phyloP scores from a whole-genome alignment of 2,113 vertebrate genomes.

The Cyprinus carpio region DNA sequence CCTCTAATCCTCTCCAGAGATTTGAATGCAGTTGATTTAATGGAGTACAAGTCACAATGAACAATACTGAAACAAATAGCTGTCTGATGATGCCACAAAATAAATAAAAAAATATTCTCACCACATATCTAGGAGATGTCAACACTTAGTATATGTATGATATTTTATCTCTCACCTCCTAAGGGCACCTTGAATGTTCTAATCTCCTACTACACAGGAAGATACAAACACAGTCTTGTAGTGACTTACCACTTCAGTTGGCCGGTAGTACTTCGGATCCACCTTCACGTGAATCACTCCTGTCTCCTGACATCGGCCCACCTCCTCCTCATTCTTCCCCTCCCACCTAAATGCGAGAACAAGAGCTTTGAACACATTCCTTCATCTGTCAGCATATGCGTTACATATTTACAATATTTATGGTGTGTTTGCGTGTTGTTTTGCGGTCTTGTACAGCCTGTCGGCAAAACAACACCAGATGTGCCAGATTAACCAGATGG shows the following conservation, averaged over 20 bases:
- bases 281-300: slow-evolving; percentile 89
- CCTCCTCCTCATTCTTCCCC: slow-evolving; percentile 90
- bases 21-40: neutral
- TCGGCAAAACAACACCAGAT: slow-evolving; percentile 3
- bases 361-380: slow-evolving; percentile 4
- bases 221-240: neutral
- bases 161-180: neutral
- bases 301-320: slow-evolving; percentile 91
- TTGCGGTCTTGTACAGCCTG: neutral
- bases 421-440: neutral
- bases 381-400: neutral
- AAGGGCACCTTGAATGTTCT: neutral
- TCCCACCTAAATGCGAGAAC: slow-evolving; percentile 81
- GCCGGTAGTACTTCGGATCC: slow-evolving; percentile 94
- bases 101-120: neutral
- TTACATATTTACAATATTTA: neutral
- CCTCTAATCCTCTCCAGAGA: neutral
- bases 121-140: neutral
- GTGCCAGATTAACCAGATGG: slow-evolving; percentile 27
- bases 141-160: too few species aligned
- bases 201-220: neutral
- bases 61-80: neutral
- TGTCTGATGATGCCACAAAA: neutral
- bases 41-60: neutral
- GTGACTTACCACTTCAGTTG: slow-evolving; percentile 94